Evolutionary conservation across 2,888 invertebrate species (phyloP).

Genomic region (Folsomia candida): DNA sequence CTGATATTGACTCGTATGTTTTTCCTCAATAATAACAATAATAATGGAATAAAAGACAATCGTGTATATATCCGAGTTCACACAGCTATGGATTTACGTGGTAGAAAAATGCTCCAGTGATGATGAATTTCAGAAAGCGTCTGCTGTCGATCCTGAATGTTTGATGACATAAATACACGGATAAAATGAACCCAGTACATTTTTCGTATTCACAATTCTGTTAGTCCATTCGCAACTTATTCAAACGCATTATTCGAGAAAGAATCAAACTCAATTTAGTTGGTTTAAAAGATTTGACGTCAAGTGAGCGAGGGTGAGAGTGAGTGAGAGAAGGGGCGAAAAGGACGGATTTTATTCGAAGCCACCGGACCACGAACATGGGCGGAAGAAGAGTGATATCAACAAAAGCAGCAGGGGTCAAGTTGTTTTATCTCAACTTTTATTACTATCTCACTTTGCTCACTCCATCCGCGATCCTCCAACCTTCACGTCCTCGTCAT

Average conservation of each 20-base stretch:
- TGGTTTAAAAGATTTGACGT: neutral
- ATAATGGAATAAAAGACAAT: neutral
- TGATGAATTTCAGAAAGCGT: neutral
- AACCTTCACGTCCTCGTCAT: neutral
- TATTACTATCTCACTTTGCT: slow-evolving; percentile 28
- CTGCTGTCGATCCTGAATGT: too few species aligned
- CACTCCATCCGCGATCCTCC: neutral
- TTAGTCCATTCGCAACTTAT: too few species aligned
- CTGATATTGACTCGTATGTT: slow-evolving; percentile 31
- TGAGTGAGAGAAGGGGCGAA: neutral
- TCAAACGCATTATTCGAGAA: too few species aligned
- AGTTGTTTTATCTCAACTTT: slow-evolving; percentile 39
- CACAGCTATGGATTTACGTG: too few species aligned
- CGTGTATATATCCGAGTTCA: neutral
- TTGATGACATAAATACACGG: too few species aligned
- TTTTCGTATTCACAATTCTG: too few species aligned
- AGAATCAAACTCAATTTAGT: neutral
- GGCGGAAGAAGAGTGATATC: slow-evolving; percentile 1
- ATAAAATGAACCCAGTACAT: neutral
- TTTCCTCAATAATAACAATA: neutral
- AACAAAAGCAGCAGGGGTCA: slow-evolving; percentile 38
- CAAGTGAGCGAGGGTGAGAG: neutral
- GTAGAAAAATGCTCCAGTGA: neutral
- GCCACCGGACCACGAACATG: neutral
- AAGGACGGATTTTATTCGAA: neutral